These are phyloP conservation scores for Lithosia quadra DNA, from an alignment of 2,888 invertebrate species.

Conservation along the genomic window DNA sequence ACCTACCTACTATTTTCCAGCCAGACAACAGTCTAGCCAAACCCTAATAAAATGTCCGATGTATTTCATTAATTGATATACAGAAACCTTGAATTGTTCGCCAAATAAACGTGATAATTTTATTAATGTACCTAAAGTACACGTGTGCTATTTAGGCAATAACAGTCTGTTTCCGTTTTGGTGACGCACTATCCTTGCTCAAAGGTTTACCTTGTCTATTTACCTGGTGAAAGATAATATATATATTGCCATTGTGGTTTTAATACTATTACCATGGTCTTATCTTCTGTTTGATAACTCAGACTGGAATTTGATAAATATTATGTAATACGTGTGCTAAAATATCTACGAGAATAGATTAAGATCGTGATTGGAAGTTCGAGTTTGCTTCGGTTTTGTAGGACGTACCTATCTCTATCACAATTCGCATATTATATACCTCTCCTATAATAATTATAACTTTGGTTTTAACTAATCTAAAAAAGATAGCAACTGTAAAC, in stretches of 20 bases:
- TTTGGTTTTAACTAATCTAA: too few relatives aligned
- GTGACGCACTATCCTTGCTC: slow-evolving; percentile 27
- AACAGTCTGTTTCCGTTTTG: slow-evolving; percentile 35
- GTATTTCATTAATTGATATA: slow-evolving; percentile 25
- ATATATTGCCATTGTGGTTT: not conserved
- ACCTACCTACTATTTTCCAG: not conserved
- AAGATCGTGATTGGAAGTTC: too few relatives aligned
- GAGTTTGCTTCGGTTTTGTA: too few relatives aligned
- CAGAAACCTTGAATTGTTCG: slow-evolving; percentile 38
- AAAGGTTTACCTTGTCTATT: slow-evolving; percentile 10
- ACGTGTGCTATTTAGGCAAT: slow-evolving; percentile 32
- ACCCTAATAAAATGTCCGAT: slow-evolving; percentile 27
- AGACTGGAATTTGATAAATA: too few relatives aligned
- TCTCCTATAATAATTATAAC: too few relatives aligned
- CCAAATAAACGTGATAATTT: slow-evolving; percentile 44
- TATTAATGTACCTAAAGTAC: slow-evolving; percentile 36
- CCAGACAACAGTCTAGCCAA: slow-evolving; percentile 21
- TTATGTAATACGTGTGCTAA: too few relatives aligned
- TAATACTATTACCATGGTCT: not conserved
- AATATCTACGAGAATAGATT: too few relatives aligned
- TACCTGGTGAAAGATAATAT: not conserved
- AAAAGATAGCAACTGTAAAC: too few relatives aligned
- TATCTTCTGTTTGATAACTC: not conserved
- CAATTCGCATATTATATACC: too few relatives aligned
- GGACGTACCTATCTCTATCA: too few relatives aligned